Evolutionary conservation across 2,888 invertebrate species (phyloP).

Genomic region (Endotricha flammealis): DNA sequence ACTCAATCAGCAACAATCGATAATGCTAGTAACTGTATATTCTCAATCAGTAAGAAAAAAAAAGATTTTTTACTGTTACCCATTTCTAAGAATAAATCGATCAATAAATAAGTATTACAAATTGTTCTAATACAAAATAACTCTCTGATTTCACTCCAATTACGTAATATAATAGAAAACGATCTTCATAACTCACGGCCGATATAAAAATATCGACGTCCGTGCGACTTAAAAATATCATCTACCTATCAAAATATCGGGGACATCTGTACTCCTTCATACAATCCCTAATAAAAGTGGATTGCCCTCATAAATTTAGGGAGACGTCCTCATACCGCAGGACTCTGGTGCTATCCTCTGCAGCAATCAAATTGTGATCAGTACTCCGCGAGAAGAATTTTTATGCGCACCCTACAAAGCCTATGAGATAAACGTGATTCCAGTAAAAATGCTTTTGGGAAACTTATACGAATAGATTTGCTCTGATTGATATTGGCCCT

Average conservation of each 20-base stretch:
- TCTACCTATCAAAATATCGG: conserved; percentile 39
- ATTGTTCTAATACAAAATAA: too few species aligned
- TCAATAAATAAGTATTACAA: too few species aligned
- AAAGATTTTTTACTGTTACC: too few species aligned
- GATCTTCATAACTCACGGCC: not conserved
- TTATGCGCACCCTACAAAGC: conserved; percentile 57
- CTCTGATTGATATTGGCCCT: conserved; percentile 9
- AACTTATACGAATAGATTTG: conserved; percentile 6
- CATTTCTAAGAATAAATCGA: too few species aligned
- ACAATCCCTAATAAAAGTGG: conserved; percentile 68
- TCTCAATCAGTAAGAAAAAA: too few species aligned
- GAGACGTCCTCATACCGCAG: conserved; percentile 47
- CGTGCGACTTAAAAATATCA: conserved; percentile 10
- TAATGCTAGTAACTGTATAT: too few species aligned
- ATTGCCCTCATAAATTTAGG: conserved; percentile 58
- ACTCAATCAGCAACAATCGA: too few species aligned
- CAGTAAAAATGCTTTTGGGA: conserved; percentile 9
- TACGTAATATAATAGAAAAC: not conserved
- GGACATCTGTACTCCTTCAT: conserved; percentile 62
- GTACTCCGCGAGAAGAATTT: conserved; percentile 58
- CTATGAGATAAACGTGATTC: conserved; percentile 42
- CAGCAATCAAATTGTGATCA: conserved; percentile 71
- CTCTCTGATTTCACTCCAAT: not conserved
- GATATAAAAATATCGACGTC: conserved; percentile 6
- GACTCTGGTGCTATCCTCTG: conserved; percentile 26